These are phyloP conservation scores for Cylloceria caligata DNA, from an alignment of 2,888 invertebrate species.

Conservation along the genomic window DNA sequence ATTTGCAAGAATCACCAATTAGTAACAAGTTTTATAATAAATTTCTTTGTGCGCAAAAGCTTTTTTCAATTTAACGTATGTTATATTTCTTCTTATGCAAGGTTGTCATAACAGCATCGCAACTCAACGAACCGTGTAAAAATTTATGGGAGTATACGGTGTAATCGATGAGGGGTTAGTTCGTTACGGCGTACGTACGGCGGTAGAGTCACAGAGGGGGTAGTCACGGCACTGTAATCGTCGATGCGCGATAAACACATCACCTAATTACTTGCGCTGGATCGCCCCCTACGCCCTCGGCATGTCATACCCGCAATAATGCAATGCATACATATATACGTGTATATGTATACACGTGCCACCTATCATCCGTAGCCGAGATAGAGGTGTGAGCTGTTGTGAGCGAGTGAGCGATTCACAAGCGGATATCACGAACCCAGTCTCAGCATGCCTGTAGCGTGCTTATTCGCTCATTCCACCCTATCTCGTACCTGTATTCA, in stretches of 20 bases:
- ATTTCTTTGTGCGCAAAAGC: too few species aligned
- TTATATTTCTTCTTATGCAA: not conserved
- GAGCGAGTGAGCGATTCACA: constrained; percentile 39
- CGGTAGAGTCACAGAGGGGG: not conserved
- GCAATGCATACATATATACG: constrained; percentile 37
- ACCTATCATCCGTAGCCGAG: constrained; percentile 39
- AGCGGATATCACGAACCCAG: constrained; percentile 48
- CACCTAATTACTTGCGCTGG: constrained; percentile 82
- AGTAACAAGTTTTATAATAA: too few species aligned
- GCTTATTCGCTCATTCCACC: constrained; percentile 37
- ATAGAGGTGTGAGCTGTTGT: constrained; percentile 47
- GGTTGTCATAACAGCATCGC: constrained; percentile 31
- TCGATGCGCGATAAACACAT: constrained; percentile 82
- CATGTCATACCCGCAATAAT: constrained; percentile 70
- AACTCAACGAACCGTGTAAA: constrained; percentile 77
- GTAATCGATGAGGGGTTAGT: constrained; percentile 80
- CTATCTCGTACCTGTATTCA: constrained; percentile 39
- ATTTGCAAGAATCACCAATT: too few species aligned
- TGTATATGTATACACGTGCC: constrained; percentile 27
- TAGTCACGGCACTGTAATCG: constrained; percentile 73
- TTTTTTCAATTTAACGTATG: too few species aligned
- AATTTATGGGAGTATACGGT: constrained; percentile 72
- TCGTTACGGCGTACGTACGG: constrained; percentile 68
- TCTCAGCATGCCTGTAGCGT: constrained; percentile 30
- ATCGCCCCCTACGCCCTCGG: constrained; percentile 74